Evolutionary conservation across 2,888 invertebrate species (phyloP), one percentile per base, ranked within the genome.

Genomic region (Clistopyga incitator): DNA sequence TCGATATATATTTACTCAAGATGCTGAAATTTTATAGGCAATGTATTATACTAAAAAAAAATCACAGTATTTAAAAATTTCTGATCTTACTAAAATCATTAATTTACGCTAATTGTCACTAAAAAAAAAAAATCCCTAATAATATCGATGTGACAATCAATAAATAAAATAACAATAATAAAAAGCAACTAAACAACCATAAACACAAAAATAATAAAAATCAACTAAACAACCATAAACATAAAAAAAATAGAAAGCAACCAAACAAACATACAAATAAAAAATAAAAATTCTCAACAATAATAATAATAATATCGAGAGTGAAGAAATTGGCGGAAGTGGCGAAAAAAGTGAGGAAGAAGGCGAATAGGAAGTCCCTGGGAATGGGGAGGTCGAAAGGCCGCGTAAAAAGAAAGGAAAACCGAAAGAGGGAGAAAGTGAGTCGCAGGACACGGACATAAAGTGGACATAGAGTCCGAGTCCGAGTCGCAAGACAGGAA

Each of bases 401-500:
- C 56, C 56, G 54, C 20, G 68, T 23, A 29, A 42, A 45, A 42
- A 15, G 15, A 34, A 34, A 52, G 11, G 52, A 18, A 71, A 54
- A 38, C 54, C 13, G 6, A 45, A 42, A 34, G 20, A 67, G 23
- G 45, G 20, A 10, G 11, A 64, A 20, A 20, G 34, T 18, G 25
- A 67, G 52, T 64, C 56, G 59, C 38, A 76, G 74, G 76, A 45
- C 38, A 34, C 15, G 50, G n/a, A n/a, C 65, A 81, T 76, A 81
- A 50, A 67, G 50, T 71, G 25, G 42, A 72, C 77, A n/a, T n/a
- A n/a, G n/a, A 71, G 68, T 52, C 61, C 67, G 71, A 67, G 80
- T 70, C 71, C 23, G 42, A n/a, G 47, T 50, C 64, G 23, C 70
- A 70, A 61, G 79, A 82, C 87, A 88, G 90, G 89, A 90, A 89